Percentiles rank a stretch among this genome's conserved stretches.
Evolutionary conservation across 2,113 vertebrate species (phyloP).

Genomic region (Bagarius yarrelli): DNA sequence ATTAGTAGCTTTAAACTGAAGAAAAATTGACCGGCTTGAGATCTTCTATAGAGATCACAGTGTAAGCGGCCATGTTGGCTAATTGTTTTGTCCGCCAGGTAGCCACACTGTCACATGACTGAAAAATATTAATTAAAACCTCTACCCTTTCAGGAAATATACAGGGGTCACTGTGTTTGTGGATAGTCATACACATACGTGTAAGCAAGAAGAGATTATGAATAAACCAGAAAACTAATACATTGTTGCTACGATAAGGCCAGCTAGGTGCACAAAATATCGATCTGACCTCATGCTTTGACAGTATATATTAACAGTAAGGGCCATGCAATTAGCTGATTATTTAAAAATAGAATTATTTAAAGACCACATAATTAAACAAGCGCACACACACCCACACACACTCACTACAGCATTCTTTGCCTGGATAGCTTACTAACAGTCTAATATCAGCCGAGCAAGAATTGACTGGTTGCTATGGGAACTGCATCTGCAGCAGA

Average conservation of each 20-base stretch:
- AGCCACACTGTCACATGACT: too few relatives aligned
- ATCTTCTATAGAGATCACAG: too few relatives aligned
- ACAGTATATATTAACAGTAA: constrained; percentile 29
- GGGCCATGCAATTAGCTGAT: constrained; percentile 18
- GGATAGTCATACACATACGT: not conserved
- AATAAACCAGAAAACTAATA: not conserved
- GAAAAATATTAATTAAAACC: too few relatives aligned
- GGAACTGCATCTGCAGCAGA: constrained; percentile 77
- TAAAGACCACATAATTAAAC: not conserved
- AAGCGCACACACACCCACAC: constrained; percentile 10
- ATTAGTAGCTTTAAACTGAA: too few relatives aligned
- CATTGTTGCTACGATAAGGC: not conserved
- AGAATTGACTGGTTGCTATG: constrained; percentile 73
- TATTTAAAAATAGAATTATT: constrained; percentile 34
- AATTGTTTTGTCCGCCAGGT: too few relatives aligned
- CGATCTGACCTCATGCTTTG: constrained; percentile 4
- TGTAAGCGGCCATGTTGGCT: too few relatives aligned
- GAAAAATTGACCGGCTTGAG: too few relatives aligned
- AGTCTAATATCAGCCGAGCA: constrained; percentile 69
- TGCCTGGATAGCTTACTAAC: constrained; percentile 68
- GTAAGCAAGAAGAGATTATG: not conserved
- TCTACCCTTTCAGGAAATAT: not conserved
- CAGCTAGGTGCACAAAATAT: not conserved
- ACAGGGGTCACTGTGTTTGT: not conserved
- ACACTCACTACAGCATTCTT: constrained; percentile 62